phyloP scores from a whole-genome alignment of 2,797 vertebrate genomes.

The Hypotaenidia philippensis region DNA sequence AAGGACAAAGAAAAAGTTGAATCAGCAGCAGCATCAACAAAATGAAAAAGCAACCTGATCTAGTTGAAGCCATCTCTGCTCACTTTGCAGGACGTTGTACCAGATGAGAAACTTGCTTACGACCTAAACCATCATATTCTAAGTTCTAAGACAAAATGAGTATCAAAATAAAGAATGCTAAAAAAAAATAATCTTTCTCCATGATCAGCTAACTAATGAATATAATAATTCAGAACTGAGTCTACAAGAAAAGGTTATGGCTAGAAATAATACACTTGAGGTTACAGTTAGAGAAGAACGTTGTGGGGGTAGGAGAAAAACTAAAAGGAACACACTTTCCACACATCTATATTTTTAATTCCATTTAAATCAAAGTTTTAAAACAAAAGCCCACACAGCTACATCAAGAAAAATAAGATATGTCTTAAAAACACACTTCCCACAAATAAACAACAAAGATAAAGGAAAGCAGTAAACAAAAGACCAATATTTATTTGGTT shows the following conservation, averaged over 20 bases:
- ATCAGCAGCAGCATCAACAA: background rate
- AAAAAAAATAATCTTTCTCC: background rate
- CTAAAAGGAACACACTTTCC: background rate
- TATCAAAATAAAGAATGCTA: background rate
- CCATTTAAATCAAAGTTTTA: background rate
- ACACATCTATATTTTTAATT: background rate
- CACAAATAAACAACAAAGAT: background rate
- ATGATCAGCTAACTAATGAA: background rate
- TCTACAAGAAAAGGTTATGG: background rate
- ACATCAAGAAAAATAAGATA: background rate
- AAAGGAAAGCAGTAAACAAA: background rate
- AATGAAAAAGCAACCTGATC: background rate
- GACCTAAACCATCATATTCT: background rate
- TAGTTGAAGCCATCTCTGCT: background rate
- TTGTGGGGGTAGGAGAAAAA: background rate
- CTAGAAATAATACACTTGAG: background rate
- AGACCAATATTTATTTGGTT: background rate
- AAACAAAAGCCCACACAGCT: background rate
- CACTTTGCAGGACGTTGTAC: rapidly evolving
- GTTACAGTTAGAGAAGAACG: background rate
- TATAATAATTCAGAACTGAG: background rate
- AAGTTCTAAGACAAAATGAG: background rate
- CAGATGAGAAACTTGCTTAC: background rate
- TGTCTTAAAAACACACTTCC: background rate
- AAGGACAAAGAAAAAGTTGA: background rate